Evolutionary conservation across 2,113 vertebrate genomes (phyloP), one percentile per base, ranked within the genome.

Genomic region (Eulemur rufifrons): DNA sequence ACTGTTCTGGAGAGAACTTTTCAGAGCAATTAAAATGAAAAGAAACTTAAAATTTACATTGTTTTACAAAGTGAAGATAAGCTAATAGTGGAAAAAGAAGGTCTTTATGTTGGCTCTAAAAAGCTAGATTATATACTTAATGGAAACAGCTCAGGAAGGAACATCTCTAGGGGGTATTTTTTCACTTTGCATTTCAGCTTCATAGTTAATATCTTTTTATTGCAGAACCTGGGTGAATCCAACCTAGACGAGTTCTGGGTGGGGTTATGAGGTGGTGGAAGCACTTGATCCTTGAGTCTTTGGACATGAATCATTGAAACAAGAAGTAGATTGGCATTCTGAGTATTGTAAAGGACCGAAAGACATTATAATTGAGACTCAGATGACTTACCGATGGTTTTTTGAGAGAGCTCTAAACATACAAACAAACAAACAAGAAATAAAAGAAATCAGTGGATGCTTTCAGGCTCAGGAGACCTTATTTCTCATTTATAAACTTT

Each of bases 321-420:
- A 50, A 92, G 54, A 82, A 85, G 37, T 34, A 66, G 18, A 42
- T 15, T 37, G 14, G 39, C 20, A 20, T 66, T 86, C 8, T 90
- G 50, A 86, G 56, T 18, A 74, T 42, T 74, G 20, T 29, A 54
- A 74, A 66, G n/a, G 23, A 42, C 39, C 11, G 54, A 64, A 37
- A 39, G 32, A 6, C 47, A 73, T 66, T 92, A 25, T 34, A 85
- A 63, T 56, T 50, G 73, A 95, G 34, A 81, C 5, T 56, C 25
- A 61, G 29, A 34, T 59, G 45, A 97, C 96, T 98, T 97, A 98
- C 97, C 82, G 13, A 97, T 86, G 50, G 96, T 97, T 89, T 93
- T 98, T 47, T 98, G 97, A 89, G 96, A 93, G 2, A 97, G 93
- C 39, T 77, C 97, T 98, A 77, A 77, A 50, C 29, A 29, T 12